Base-by-base conservation (phyloP, 2,113 vertebrate species). In the Tragelaphus buxtoni region DNA sequence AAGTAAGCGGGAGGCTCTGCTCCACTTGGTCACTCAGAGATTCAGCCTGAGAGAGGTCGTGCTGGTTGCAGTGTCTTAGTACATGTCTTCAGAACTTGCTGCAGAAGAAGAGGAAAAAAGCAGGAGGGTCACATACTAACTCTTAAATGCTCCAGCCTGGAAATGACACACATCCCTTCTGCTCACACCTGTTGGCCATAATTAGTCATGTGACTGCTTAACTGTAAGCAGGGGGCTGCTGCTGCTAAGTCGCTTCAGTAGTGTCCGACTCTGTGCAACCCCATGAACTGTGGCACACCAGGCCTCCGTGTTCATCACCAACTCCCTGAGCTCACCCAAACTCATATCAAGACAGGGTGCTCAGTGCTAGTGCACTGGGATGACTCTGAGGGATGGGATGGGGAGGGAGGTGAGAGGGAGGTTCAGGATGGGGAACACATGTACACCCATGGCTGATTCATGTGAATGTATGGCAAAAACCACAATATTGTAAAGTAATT, bases 201-300 rank as follows among this genome's bases (percentile, higher is more conserved):
- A 39, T 26, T 55, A 39, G 51, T 55, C 51, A 9, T 2, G 0
- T 77, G 87, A 56, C 79, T 74, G 55, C 42, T 63, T 93, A 42
- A 87, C 2, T 22, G 4, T 42, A 26, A 74, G 10, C 61, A 56
- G 14, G 13, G 2, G 30, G 5, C 60, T 30, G 60, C 60, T 61
- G 58, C 11, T 55, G 20, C 55, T 55, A 32, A 16, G 60, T 61
- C 1, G 0, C 60, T 61, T 49, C 65, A 72, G 18, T 72, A 5
- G 3, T 72, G n/a, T 39, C 65, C 0, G 0, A 72, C 9, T 72
- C 18, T 22, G 20, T 22, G n/a, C 9, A 0, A 69, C n/a, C 35
- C n/a, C 18, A 22, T 39, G 65, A 39, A 72, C 65, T 2, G 0
- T 2, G 39, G n/a, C 18, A 72, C 2, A 2, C 65, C 18, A 39